These are phyloP conservation scores for Romanogobio albipinnatus DNA, from an alignment of 2,113 vertebrate species.

Conservation along the genomic window DNA sequence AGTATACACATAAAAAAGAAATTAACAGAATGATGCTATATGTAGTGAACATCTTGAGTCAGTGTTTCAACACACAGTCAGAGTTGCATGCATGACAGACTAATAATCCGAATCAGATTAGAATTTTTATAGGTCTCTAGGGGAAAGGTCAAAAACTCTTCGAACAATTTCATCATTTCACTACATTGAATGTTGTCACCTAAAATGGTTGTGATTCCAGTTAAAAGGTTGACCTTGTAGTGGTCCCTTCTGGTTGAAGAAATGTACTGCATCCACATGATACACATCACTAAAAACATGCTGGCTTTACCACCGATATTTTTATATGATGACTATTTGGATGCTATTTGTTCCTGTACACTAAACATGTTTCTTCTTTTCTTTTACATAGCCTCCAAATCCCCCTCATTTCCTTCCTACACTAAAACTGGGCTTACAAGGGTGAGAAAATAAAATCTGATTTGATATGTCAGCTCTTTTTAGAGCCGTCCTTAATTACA, in stretches of 20 bases:
- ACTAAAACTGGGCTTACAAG: constrained; percentile 42
- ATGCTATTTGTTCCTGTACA: neutral
- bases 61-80: neutral
- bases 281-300: neutral
- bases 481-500: neutral
- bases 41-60: neutral
- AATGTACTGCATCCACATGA: neutral
- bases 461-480: neutral
- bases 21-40: neutral
- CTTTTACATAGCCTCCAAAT: constrained; percentile 43
- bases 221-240: neutral
- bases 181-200: neutral
- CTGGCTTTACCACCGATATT: neutral
- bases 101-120: constrained; percentile 13
- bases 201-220: neutral
- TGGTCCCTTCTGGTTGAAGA: constrained; percentile 1
- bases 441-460: constrained; percentile 12
- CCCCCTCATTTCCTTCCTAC: constrained; percentile 46
- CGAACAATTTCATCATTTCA: neutral
- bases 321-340: neutral
- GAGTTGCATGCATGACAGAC: neutral
- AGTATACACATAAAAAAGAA: neutral
- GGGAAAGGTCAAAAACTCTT: constrained; percentile 3
- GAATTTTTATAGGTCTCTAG: neutral
- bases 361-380: constrained; percentile 6